Evolutionary conservation across 35 echinoderm and acorn worm genomes (phyloP).

Genomic region (Hemicentrotus pulcherrimus): DNA sequence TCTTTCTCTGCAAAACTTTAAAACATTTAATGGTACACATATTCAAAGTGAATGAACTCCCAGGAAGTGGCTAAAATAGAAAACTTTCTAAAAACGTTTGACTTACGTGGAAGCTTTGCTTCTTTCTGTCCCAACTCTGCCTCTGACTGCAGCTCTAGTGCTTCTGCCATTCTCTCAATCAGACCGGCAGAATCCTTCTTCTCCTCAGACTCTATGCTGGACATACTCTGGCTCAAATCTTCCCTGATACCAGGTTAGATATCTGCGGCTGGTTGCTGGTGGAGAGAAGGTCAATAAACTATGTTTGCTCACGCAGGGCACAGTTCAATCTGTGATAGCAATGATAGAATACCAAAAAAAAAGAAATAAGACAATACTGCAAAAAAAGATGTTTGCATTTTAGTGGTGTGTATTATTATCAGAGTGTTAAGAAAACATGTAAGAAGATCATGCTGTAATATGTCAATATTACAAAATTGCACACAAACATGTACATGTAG

Average conservation of each 20-base stretch:
- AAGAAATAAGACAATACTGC: not conserved
- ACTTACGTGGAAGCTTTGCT: conserved; percentile 5
- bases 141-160: not conserved
- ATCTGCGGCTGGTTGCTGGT: not conserved
- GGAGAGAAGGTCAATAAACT: not conserved
- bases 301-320: not conserved
- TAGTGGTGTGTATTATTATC: not conserved
- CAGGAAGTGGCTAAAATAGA: not conserved
- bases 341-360: not conserved
- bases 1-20: too few species aligned
- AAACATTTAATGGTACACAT: too few species aligned
- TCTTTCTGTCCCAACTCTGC: not conserved
- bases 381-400: not conserved
- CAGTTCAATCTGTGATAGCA: not conserved
- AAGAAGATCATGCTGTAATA: not conserved
- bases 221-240: conserved; percentile 6
- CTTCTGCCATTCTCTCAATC: conserved; percentile 31
- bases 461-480: not conserved
- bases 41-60: too few species aligned
- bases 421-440: not conserved
- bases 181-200: conserved; percentile 21
- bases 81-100: not conserved
- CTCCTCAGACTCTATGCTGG: conserved; percentile 15
- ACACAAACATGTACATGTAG: not conserved
- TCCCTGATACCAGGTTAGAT: not conserved